A percentile compares a stretch with the other conserved stretches of the same genome.
Conservation (phyloP, 1,140 invertebrate genomes). For the Ectropis grisescens region DNA sequence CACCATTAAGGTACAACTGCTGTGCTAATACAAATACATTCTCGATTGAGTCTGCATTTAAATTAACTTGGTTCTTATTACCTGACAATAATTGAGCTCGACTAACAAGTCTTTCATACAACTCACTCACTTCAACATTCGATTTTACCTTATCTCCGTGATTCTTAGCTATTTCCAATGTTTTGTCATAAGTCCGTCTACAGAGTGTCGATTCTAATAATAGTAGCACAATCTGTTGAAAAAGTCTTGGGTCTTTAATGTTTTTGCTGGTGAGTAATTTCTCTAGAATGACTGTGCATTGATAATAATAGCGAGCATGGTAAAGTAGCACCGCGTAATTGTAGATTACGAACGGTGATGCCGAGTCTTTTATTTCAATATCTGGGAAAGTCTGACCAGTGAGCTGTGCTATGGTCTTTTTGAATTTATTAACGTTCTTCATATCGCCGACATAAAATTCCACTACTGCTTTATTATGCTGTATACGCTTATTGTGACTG, state of each 20-base stretch:
- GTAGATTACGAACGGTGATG: constrained; percentile 73
- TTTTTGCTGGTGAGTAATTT: constrained; percentile 46
- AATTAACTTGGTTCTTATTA: constrained; percentile 58
- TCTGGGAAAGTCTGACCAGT: constrained; percentile 70
- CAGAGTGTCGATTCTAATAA: constrained; percentile 60
- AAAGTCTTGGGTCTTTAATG: constrained; percentile 52
- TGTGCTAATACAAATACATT: constrained; percentile 68
- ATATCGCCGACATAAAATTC: constrained; percentile 65
- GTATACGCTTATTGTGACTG: constrained; percentile 38
- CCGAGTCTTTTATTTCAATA: constrained; percentile 62
- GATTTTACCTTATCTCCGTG: constrained; percentile 35
- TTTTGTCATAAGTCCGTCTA: constrained; percentile 49
- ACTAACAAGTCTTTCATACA: constrained; percentile 61
- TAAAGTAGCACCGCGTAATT: constrained; percentile 89
- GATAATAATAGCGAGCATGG: constrained; percentile 83
- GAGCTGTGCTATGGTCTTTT: constrained; percentile 75
- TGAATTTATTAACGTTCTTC: constrained; percentile 80
- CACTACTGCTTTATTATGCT: constrained; percentile 55
- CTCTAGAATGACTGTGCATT: constrained; percentile 81
- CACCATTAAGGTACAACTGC: constrained; percentile 71
- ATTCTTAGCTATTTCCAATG: constrained; percentile 43
- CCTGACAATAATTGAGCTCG: constrained; percentile 66
- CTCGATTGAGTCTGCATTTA: constrained; percentile 60
- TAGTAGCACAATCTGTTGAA: constrained; percentile 59
- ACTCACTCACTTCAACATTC: constrained; percentile 41